Conservation (phyloP, 2,797 vertebrate genomes). For the Botia almorhae region DNA sequence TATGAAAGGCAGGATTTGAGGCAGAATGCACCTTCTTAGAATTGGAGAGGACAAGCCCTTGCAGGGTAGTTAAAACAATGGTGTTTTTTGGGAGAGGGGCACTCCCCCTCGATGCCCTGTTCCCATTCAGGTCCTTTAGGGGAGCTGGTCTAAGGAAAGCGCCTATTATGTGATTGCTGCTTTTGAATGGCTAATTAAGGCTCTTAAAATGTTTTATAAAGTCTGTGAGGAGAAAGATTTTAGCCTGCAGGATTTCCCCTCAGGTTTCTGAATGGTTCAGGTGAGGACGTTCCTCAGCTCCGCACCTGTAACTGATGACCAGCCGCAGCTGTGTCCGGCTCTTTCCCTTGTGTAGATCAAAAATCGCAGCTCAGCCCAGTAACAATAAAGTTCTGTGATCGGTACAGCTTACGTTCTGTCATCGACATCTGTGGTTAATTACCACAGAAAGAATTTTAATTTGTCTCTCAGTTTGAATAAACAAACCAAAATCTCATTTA, state of each 20-base stretch:
- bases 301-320: conserved; percentile 25
- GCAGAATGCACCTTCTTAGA: conserved; percentile 55
- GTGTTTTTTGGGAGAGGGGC: conserved; percentile 37
- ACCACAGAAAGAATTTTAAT: not conserved
- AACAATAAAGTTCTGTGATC: not conserved
- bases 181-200: conserved; percentile 38
- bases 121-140: conserved; percentile 45
- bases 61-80: conserved; percentile 51
- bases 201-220: conserved; percentile 20
- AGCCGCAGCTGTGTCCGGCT: not conserved
- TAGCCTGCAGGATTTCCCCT: not conserved
- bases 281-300: not conserved
- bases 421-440: not conserved
- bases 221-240: not conserved
- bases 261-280: conserved; percentile 4
- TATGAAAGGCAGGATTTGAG: conserved; percentile 57
- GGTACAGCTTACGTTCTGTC: not conserved
- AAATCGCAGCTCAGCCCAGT: conserved; percentile 28
- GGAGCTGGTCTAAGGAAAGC: not conserved
- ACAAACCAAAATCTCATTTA: not conserved
- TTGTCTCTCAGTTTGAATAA: not conserved
- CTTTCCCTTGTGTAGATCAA: conserved; percentile 1
- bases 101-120: conserved; percentile 17
- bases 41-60: conserved; percentile 31
- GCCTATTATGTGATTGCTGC: conserved; percentile 16